Percentiles rank a stretch among this genome's conserved stretches.
These are phyloP conservation scores for Drosophila grimshawi DNA, from an alignment of 1,140 invertebrate genomes.

Conservation along the genomic window DNA sequence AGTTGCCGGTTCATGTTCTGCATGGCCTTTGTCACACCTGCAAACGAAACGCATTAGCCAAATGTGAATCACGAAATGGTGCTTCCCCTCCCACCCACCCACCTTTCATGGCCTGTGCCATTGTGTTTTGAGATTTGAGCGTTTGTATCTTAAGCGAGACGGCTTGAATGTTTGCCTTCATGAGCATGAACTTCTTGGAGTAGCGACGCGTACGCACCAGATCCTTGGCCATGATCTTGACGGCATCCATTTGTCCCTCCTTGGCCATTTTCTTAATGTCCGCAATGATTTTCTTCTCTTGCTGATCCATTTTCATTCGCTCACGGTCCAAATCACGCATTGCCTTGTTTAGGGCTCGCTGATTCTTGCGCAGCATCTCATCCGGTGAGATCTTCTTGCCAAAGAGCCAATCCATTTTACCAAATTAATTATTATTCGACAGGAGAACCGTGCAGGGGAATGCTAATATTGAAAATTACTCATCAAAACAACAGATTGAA, in stretches of 20 bases:
- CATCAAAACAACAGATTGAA: conserved; percentile 67
- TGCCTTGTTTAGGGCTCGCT: conserved; percentile 98
- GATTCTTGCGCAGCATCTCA: conserved; percentile 99
- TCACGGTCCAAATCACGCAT: conserved; percentile 99
- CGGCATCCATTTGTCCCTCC: conserved; percentile 99
- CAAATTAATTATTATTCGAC: conserved; percentile 30
- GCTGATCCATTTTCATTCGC: conserved; percentile 97
- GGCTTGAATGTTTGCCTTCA: conserved; percentile 99
- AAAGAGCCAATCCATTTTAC: conserved; percentile 97
- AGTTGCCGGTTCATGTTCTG: conserved; percentile 99
- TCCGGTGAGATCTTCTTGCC: conserved; percentile 98
- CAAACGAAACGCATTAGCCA: conserved; percentile 2
- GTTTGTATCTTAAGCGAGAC: conserved; percentile 99
- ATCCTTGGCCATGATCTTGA: conserved; percentile 99
- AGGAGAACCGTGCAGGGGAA: conserved; percentile 35
- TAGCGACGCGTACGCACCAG: conserved; percentile 97
- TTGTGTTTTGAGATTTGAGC: conserved; percentile 98
- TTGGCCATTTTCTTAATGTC: conserved; percentile 99
- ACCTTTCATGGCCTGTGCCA: conserved; percentile 99
- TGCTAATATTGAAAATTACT: conserved; percentile 66
- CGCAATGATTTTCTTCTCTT: conserved; percentile 99
- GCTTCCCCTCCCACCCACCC: not conserved
- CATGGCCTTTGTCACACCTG: conserved; percentile 98
- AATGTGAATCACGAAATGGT: conserved; percentile 22
- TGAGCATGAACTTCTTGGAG: conserved; percentile 99